These are phyloP conservation scores for Panthera tigris DNA, from an alignment of 2,113 vertebrate genomes.

Conservation along the genomic window DNA sequence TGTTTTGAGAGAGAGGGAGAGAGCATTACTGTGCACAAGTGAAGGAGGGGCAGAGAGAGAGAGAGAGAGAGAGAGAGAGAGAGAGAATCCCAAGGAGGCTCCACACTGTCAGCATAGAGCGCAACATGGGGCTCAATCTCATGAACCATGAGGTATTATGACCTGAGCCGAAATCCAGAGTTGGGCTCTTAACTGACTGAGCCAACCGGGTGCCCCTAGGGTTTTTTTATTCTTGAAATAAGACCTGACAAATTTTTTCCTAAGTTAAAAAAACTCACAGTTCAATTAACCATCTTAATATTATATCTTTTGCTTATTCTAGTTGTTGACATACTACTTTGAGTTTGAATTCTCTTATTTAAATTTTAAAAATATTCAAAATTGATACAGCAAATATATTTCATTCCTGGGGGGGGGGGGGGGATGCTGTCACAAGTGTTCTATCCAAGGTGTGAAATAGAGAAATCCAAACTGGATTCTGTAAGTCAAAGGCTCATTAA, in stretches of 20 bases:
- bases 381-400: neutral
- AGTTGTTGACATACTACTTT: neutral
- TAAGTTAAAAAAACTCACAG: neutral
- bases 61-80: too few species aligned
- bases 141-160: too few species aligned
- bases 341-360: neutral
- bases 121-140: too few species aligned
- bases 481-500: neutral
- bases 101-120: too few species aligned
- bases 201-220: too few species aligned
- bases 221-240: neutral
- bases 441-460: neutral
- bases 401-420: neutral
- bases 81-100: too few species aligned
- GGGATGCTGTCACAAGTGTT: neutral
- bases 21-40: too few species aligned
- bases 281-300: neutral
- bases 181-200: too few species aligned
- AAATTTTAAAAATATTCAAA: neutral
- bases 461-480: neutral
- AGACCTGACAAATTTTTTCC: neutral
- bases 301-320: neutral
- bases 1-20: too few species aligned
- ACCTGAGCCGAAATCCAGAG: too few species aligned
- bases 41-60: too few species aligned